A percentile compares a stretch with the other conserved stretches of the same genome.
phyloP scores from a whole-genome alignment of 2,113 vertebrate genomes.

The Nerophis lumbriciformis region DNA sequence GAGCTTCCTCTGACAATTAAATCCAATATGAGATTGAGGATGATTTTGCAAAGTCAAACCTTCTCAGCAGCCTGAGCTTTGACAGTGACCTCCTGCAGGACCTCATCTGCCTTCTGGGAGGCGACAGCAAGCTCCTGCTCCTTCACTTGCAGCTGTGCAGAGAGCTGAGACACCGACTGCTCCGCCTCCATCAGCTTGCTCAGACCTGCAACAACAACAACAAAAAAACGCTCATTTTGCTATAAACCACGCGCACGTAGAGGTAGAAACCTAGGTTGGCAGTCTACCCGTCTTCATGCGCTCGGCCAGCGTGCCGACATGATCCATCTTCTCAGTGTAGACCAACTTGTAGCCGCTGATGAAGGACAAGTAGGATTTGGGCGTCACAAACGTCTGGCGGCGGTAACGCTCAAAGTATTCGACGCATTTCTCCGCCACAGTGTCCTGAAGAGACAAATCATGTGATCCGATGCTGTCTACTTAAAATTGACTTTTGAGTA shows the following conservation, averaged over 20 bases:
- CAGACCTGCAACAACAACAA: slow-evolving; percentile 55
- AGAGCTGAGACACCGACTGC: slow-evolving; percentile 74
- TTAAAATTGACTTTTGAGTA: too few species aligned
- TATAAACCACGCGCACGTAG: too few species aligned
- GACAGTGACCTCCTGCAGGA: slow-evolving; percentile 76
- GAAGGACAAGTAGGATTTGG: slow-evolving; percentile 80
- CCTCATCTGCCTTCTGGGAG: slow-evolving; percentile 77
- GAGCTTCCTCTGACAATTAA: too few species aligned
- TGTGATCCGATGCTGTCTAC: background rate
- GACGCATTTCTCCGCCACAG: slow-evolving; percentile 70
- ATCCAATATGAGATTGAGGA: too few species aligned
- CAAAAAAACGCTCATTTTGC: too few species aligned
- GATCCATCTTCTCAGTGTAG: slow-evolving; percentile 75
- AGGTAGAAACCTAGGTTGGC: too few species aligned
- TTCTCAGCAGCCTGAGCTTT: slow-evolving; percentile 78
- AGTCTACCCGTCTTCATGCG: slow-evolving; percentile 74
- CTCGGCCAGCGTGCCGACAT: slow-evolving; percentile 69
- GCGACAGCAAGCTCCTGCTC: slow-evolving; percentile 81
- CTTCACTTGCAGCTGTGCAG: slow-evolving; percentile 71
- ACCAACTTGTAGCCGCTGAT: slow-evolving; percentile 76
- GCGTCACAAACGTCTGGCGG: slow-evolving; percentile 74
- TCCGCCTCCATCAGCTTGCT: slow-evolving; percentile 82
- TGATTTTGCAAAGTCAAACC: slow-evolving; percentile 28
- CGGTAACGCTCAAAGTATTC: slow-evolving; percentile 77
- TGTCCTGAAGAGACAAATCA: slow-evolving; percentile 46